A percentile compares a stretch with the other conserved stretches of the same genome.
Conservation (phyloP, 2,888 invertebrate species). For the Drosophila lacicola region DNA sequence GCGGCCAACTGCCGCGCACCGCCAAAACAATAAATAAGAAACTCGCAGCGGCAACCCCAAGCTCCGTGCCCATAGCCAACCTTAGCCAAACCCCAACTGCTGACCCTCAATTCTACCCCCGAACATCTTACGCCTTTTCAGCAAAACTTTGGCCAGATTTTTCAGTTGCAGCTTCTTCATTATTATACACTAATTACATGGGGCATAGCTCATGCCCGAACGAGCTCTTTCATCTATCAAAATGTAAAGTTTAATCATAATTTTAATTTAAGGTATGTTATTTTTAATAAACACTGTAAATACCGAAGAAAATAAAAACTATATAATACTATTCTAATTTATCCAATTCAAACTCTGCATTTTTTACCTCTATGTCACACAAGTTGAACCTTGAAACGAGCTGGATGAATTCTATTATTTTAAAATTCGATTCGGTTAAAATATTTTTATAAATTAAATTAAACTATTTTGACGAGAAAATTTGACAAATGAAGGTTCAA, state of each 20-base stretch:
- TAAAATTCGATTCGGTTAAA: too few relatives aligned
- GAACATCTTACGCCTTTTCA: conserved; percentile 72
- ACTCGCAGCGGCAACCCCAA: conserved; percentile 42
- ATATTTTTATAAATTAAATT: too few relatives aligned
- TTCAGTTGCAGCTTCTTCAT: conserved; percentile 64
- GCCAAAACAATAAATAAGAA: conserved; percentile 75
- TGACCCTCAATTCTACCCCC: conserved; percentile 17
- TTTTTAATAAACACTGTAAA: too few relatives aligned
- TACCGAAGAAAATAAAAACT: too few relatives aligned
- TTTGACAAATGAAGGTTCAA: too few relatives aligned
- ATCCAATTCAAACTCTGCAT: too few relatives aligned
- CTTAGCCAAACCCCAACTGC: conserved; percentile 18
- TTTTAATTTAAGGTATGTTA: neutral
- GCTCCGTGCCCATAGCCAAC: neutral
- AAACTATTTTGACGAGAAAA: too few relatives aligned
- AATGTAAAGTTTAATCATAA: neutral
- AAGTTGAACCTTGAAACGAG: too few relatives aligned
- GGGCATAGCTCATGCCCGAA: conserved; percentile 1
- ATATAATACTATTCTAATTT: too few relatives aligned
- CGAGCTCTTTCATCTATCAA: neutral
- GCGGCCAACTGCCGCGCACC: conserved; percentile 74
- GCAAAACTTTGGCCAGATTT: conserved; percentile 68
- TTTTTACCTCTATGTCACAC: too few relatives aligned
- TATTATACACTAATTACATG: conserved; percentile 42
- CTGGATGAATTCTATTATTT: too few relatives aligned